Conservation (phyloP, 2,888 invertebrate genomes). For the Pedicia rivosa region DNA sequence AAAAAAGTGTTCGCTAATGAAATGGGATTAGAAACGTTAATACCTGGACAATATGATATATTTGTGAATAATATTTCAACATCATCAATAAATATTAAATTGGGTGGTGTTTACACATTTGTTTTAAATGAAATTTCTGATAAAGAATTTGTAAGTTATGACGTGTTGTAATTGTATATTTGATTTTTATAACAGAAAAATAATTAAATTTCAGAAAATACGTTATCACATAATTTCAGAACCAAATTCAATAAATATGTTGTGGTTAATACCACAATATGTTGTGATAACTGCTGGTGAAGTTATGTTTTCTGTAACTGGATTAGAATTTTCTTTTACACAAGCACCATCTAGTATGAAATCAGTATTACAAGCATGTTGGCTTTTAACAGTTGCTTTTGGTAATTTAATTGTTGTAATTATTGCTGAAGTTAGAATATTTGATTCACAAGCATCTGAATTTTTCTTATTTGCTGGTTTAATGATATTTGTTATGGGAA, state of each 20-base stretch:
- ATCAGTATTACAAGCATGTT: slow-evolving; percentile 79
- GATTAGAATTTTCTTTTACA: slow-evolving; percentile 89
- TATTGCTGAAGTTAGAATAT: slow-evolving; percentile 23
- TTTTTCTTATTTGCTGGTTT: slow-evolving; percentile 76
- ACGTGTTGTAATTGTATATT: neutral
- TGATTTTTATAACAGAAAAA: neutral
- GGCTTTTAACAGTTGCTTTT: slow-evolving; percentile 83
- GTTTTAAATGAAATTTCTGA: slow-evolving; percentile 29
- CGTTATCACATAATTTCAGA: slow-evolving; percentile 36
- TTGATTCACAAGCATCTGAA: slow-evolving; percentile 43
- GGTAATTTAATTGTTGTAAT: slow-evolving; percentile 88
- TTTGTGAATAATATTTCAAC: slow-evolving; percentile 24
- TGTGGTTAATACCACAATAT: slow-evolving; percentile 78
- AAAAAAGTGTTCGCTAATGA: slow-evolving; percentile 3
- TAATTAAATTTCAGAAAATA: slow-evolving; percentile 12
- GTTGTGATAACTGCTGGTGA: slow-evolving; percentile 84
- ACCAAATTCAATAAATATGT: slow-evolving; percentile 60
- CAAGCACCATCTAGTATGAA: slow-evolving; percentile 91
- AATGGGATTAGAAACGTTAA: slow-evolving; percentile 8
- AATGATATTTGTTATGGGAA: slow-evolving; percentile 67
- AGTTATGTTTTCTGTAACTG: slow-evolving; percentile 92
- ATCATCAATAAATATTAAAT: slow-evolving; percentile 28
- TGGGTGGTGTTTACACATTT: slow-evolving; percentile 51
- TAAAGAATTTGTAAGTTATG: slow-evolving; percentile 16
- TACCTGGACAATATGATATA: slow-evolving; percentile 29